Evolutionary conservation across 2,888 invertebrate genomes (phyloP).

Genomic region (Frankliniella intonsa): DNA sequence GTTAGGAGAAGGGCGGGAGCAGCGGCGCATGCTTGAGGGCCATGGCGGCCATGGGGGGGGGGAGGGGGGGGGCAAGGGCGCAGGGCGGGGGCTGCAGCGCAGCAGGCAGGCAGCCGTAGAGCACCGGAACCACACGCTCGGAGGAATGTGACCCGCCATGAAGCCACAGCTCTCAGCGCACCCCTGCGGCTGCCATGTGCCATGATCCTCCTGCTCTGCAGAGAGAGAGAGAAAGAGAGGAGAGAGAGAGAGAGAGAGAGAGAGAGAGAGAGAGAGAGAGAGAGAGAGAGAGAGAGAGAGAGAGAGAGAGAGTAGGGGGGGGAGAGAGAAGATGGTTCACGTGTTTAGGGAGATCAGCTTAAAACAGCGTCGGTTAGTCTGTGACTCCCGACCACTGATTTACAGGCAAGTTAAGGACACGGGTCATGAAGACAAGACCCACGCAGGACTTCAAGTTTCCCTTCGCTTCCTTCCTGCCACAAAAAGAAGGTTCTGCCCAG

Average conservation of each 20-base stretch:
- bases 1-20: no score
- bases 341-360: no score
- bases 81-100: background rate
- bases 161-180: background rate
- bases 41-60: background rate
- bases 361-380: background rate
- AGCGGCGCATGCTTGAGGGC: background rate
- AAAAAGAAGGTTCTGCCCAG: no score
- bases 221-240: background rate
- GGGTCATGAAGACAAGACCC: background rate
- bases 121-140: background rate
- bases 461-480: no score
- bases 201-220: background rate
- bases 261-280: constrained; percentile 15
- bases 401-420: background rate
- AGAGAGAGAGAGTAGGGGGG: background rate
- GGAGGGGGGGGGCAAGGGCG: background rate
- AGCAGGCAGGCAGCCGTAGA: background rate
- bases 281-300: constrained; percentile 15
- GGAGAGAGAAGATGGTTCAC: background rate
- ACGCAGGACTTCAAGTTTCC: background rate
- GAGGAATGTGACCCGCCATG: background rate
- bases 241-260: background rate
- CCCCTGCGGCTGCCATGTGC: background rate
- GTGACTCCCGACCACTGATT: background rate